These are phyloP conservation scores for Macrotus californicus DNA, from an alignment of 2,113 vertebrate species.

Conservation along the genomic window DNA sequence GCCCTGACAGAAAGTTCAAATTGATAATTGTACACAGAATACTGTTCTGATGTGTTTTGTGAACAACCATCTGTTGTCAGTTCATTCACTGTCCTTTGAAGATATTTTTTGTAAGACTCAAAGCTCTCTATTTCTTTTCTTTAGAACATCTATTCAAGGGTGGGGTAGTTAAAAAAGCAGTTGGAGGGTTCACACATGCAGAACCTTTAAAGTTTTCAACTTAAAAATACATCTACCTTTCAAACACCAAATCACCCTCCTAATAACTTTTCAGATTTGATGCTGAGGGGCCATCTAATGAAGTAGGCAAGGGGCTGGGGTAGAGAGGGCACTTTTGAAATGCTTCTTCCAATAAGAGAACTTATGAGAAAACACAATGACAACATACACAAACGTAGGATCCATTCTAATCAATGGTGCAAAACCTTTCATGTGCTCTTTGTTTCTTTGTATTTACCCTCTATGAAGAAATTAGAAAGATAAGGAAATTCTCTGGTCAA, in stretches of 20 bases:
- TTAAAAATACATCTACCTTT: neutral
- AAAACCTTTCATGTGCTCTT: neutral
- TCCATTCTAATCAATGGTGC: neutral
- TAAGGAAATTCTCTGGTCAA: neutral
- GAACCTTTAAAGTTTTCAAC: neutral
- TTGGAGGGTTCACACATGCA: neutral
- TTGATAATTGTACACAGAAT: neutral
- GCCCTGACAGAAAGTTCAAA: neutral
- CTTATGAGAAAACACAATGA: constrained; percentile 3
- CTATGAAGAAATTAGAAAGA: neutral
- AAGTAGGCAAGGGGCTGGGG: neutral
- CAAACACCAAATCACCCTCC: neutral
- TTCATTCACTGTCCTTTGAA: constrained; percentile 5
- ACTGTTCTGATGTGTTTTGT: neutral
- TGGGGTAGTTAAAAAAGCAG: neutral
- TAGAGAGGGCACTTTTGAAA: neutral
- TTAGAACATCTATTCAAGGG: neutral
- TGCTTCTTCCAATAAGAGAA: constrained; percentile 9
- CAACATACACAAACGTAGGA: neutral
- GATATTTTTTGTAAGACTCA: neutral
- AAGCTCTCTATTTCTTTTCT: neutral
- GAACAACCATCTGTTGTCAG: neutral
- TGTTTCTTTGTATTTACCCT: neutral
- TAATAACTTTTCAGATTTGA: neutral
- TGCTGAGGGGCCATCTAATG: neutral